Evolutionary conservation across 2,113 vertebrate species (phyloP).

Genomic region (Heloderma charlesbogerti): DNA sequence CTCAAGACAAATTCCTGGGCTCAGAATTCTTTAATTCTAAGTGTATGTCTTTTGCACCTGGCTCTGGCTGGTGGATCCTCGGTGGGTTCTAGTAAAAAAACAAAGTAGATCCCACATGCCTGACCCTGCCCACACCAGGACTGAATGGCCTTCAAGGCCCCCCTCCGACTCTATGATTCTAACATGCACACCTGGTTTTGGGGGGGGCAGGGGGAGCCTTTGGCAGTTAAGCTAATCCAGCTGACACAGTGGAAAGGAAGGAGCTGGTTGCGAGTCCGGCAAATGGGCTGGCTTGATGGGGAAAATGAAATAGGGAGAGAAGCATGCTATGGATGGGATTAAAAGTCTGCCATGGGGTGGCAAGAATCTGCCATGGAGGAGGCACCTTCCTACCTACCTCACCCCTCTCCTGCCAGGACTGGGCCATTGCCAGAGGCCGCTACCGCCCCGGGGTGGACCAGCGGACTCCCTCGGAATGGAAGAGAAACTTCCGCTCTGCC

Average conservation of each 20-base stretch:
- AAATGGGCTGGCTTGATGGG: not conserved
- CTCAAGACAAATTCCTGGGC: too few relatives aligned
- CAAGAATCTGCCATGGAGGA: not conserved
- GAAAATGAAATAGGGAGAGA: not conserved
- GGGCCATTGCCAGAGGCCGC: slow-evolving; percentile 83
- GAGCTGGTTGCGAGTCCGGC: too few relatives aligned
- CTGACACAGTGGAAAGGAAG: not conserved
- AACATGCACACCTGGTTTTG: not conserved
- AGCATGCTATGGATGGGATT: not conserved
- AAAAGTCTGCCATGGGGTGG: not conserved
- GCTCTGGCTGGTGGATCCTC: too few relatives aligned
- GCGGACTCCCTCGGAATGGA: slow-evolving; percentile 84
- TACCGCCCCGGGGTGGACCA: slow-evolving; percentile 67
- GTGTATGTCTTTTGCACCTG: too few relatives aligned
- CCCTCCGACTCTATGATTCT: too few relatives aligned
- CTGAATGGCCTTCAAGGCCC: too few relatives aligned
- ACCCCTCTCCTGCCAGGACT: slow-evolving; percentile 73
- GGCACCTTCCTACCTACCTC: not conserved
- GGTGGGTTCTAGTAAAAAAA: too few relatives aligned
- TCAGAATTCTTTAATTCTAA: too few relatives aligned
- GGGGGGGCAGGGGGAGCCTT: not conserved
- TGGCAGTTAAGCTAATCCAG: not conserved
- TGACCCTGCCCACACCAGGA: too few relatives aligned
- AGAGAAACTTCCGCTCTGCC: slow-evolving; percentile 90
- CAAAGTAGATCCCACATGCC: too few relatives aligned